phyloP scores from a whole-genome alignment of 2,797 vertebrate species.

The Melanitta fusca region DNA sequence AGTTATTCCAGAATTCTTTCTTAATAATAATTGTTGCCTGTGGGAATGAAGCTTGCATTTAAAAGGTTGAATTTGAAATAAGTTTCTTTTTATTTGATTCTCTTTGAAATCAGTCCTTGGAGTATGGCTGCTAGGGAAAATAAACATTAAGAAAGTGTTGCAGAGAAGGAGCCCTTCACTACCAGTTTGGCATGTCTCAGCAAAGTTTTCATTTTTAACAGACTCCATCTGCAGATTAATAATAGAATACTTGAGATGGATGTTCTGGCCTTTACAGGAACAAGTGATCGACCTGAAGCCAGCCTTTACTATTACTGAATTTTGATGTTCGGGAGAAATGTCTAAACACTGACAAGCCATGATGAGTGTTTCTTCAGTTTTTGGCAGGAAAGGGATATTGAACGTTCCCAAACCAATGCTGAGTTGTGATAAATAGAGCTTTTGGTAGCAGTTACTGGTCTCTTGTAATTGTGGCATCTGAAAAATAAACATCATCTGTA shows the following conservation, averaged over 20 bases:
- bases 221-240: conserved; percentile 52
- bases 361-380: neutral
- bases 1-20: neutral
- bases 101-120: conserved; percentile 33
- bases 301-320: neutral
- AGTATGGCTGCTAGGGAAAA: conserved; percentile 5
- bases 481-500: neutral
- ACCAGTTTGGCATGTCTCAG: conserved; percentile 15
- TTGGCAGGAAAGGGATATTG: neutral
- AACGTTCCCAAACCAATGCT: neutral
- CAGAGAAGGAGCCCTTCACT: conserved; percentile 30
- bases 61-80: conserved; percentile 21
- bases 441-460: neutral
- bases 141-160: conserved; percentile 11
- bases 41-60: neutral
- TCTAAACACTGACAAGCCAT: neutral
- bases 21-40: neutral
- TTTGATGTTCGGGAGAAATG: neutral
- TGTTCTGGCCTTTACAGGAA: conserved; percentile 16
- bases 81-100: neutral
- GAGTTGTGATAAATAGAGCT: neutral
- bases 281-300: conserved; percentile 17
- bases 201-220: conserved; percentile 23
- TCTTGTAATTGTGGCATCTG: neutral
- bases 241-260: conserved; percentile 23